These are phyloP conservation scores for Melanargia galathea DNA, from an alignment of 2,888 invertebrate genomes.

Conservation along the genomic window DNA sequence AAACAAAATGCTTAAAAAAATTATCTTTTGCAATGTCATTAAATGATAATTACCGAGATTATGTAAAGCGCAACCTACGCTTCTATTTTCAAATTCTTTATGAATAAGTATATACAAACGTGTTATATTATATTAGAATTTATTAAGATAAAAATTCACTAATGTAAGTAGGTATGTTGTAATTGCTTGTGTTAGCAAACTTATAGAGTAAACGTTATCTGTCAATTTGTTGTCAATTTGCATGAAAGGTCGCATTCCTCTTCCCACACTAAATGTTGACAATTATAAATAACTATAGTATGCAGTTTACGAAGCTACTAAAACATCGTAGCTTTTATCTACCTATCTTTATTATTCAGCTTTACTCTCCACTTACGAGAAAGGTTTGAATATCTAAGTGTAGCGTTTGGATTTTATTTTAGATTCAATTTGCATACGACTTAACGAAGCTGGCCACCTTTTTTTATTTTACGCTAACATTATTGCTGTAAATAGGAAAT, in stretches of 20 bases:
- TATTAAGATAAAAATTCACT: no score
- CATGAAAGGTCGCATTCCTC: no score
- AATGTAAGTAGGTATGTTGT: no score
- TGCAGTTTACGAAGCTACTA: background rate
- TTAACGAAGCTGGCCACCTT: background rate
- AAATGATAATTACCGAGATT: slow-evolving; percentile 17
- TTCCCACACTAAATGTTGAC: no score
- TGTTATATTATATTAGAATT: background rate
- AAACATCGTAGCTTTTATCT: background rate
- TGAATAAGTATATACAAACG: background rate
- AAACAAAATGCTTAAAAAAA: slow-evolving; percentile 19
- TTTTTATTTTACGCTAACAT: background rate
- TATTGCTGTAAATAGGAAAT: no score
- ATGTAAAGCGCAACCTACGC: background rate
- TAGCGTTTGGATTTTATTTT: no score
- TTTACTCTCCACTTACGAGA: background rate
- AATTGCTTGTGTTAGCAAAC: no score
- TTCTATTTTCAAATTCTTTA: background rate
- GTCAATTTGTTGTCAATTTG: no score
- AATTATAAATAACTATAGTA: no score
- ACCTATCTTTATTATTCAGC: no score
- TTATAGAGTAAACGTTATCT: no score
- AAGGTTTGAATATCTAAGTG: slow-evolving; percentile 1
- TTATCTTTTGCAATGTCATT: slow-evolving; percentile 17
- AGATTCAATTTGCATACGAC: slow-evolving; percentile 6